A percentile compares a stretch with the other conserved stretches of the same genome.
phyloP scores from a whole-genome alignment of 2,113 vertebrate genomes.

The Micronycteris hirsuta region DNA sequence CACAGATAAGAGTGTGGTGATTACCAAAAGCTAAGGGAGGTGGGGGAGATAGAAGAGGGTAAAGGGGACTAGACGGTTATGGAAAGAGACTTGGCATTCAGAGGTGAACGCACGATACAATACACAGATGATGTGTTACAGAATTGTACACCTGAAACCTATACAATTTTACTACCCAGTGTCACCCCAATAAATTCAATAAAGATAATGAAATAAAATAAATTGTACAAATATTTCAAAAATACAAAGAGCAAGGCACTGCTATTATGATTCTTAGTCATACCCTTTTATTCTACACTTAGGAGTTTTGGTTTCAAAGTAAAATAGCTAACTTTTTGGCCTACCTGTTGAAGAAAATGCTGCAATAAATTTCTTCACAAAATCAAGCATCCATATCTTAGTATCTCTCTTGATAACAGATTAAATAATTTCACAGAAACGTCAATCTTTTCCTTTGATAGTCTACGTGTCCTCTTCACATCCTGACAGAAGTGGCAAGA shows the following conservation, averaged over 20 bases:
- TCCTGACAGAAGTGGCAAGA: not conserved
- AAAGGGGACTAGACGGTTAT: not conserved
- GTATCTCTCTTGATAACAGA: not conserved
- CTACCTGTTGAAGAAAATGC: not conserved
- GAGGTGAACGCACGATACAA: not conserved
- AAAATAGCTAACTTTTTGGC: not conserved
- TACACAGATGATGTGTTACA: not conserved
- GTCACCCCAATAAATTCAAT: too few species aligned
- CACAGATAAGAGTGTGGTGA: not conserved
- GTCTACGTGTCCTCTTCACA: not conserved
- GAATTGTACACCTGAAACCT: too few species aligned
- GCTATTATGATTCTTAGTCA: not conserved
- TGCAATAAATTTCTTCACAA: not conserved
- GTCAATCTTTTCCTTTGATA: not conserved
- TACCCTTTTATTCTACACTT: not conserved
- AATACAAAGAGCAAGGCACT: not conserved
- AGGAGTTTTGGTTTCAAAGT: not conserved
- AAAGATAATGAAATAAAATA: not conserved
- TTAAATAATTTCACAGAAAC: not conserved
- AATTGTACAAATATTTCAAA: not conserved
- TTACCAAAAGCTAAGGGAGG: not conserved
- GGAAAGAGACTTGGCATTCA: not conserved
- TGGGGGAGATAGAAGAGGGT: not conserved
- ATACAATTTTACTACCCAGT: too few species aligned
- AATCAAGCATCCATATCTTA: not conserved